These are phyloP conservation scores for Tetheella fluctuosa DNA, from an alignment of 2,888 invertebrate species.

Conservation along the genomic window DNA sequence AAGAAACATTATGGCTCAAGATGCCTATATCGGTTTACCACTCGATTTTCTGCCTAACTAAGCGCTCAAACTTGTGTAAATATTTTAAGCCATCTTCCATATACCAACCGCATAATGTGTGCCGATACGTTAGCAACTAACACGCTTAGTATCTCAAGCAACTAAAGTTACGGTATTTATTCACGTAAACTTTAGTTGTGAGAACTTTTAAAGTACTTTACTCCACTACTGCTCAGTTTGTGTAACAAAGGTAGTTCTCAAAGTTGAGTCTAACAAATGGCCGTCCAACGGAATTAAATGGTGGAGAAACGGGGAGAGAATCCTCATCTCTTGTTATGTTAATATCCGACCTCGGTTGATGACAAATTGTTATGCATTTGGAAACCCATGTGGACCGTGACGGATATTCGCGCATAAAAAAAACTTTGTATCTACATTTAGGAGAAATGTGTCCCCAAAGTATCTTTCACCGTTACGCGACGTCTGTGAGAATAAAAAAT, in stretches of 20 bases:
- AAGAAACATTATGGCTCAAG: too few relatives aligned
- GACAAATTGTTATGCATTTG: slow-evolving; percentile 58
- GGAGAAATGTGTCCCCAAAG: slow-evolving; percentile 13
- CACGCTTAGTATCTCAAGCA: slow-evolving; percentile 27
- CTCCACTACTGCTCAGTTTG: slow-evolving; percentile 43
- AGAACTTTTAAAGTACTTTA: slow-evolving; percentile 58
- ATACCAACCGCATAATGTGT: slow-evolving; percentile 42
- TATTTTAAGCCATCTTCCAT: slow-evolving; percentile 38
- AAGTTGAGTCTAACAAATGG: slow-evolving; percentile 54
- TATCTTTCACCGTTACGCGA: not conserved
- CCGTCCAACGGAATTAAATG: slow-evolving; percentile 52
- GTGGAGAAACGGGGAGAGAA: slow-evolving; percentile 44
- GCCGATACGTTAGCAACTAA: not conserved
- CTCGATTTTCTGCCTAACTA: not conserved
- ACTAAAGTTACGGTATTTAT: slow-evolving; percentile 54
- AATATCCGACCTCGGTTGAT: slow-evolving; percentile 53
- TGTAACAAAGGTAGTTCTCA: slow-evolving; percentile 56
- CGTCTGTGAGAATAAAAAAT: slow-evolving; percentile 9
- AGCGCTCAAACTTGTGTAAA: slow-evolving; percentile 13
- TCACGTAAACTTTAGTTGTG: slow-evolving; percentile 47
- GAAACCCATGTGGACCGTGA: slow-evolving; percentile 23
- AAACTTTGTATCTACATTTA: slow-evolving; percentile 29
- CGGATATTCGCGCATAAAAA: slow-evolving; percentile 30
- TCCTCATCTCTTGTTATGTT: slow-evolving; percentile 56
- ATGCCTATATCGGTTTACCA: not conserved